Evolutionary conservation across 2,797 vertebrate genomes (phyloP), one percentile per base, ranked within the genome.

Genomic region (Sebastes oblongus): DNA sequence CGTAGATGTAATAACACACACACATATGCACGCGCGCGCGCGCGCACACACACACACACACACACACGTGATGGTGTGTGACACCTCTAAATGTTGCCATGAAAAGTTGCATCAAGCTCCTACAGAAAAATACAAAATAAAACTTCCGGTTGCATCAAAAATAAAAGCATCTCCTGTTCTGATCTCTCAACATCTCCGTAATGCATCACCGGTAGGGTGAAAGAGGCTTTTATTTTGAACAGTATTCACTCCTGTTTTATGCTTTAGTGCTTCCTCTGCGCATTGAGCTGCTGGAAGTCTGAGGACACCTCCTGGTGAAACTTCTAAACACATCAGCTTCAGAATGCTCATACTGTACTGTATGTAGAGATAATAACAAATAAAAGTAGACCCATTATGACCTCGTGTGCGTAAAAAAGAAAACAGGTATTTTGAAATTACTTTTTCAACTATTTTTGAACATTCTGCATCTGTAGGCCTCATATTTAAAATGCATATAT

Each of bases 171-270:
- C 4, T 6, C 4, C 29, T 50, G 36, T 3, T 32, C 34, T 7
- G 52, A 62, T 34, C 16, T 59, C 4, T 30, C 30, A 2, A 36
- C 34, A 64, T 32, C 30, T 6, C 29, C 56, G 20, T 34, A 13
- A 24, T n/a, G 30, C 60, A 62, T 60, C 16, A 6, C 6, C 6
- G 55, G 27, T 20, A n/a, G 20, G 50, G 50, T 52, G 20, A 13
- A 60, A 7, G 30, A 20, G 24, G 7, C 1, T 82, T 25, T 91
- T 91, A 80, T 86, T 86, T 27, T 89, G 87, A 73, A 84, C 22
- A 24, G 36, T 0, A 1, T 1, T 25, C 11, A 0, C 6, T 22
- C 10, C 1, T 12, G 4, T 3, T 6, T n/a, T n/a, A 6, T 39
- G 5, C 2, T 50, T 18, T 2, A 4, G 54, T 10, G 75, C 69